A percentile compares a stretch with the other conserved stretches of the same genome.
Evolutionary conservation across 2,113 vertebrate genomes (phyloP).

Genomic region (Laterallus jamaicensis): DNA sequence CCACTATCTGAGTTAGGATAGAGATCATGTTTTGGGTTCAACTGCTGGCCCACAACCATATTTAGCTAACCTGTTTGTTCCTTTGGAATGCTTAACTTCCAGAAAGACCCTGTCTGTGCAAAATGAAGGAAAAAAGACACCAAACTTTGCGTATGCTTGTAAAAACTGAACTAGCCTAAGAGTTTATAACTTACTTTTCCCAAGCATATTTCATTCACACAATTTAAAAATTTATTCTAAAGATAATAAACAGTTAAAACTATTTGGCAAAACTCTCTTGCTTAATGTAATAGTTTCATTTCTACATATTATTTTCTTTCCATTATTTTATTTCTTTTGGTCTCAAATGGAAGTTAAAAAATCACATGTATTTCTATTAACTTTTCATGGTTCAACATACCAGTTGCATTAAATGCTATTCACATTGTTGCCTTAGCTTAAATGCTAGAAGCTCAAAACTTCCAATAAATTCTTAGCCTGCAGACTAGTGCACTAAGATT

Average conservation of each 20-base stretch:
- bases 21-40: not conserved
- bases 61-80: not conserved
- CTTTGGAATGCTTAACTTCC: not conserved
- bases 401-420: constrained; percentile 14
- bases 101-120: not conserved
- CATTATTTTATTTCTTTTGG: not conserved
- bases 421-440: constrained; percentile 5
- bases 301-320: not conserved
- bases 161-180: not conserved
- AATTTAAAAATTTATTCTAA: not conserved
- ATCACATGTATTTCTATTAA: not conserved
- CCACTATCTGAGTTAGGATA: not conserved
- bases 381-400: not conserved
- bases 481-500: not conserved
- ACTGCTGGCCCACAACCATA: not conserved
- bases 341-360: constrained; percentile 22
- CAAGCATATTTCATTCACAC: not conserved
- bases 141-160: not conserved
- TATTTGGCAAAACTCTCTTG: not conserved
- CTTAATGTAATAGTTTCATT: not conserved
- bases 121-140: not conserved
- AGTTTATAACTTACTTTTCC: not conserved
- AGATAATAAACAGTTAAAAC: not conserved
- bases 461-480: constrained; percentile 10
- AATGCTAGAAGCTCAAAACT: not conserved